Evolutionary conservation across 2,797 vertebrate genomes (phyloP).

Genomic region (Eidolon dupreanum): DNA sequence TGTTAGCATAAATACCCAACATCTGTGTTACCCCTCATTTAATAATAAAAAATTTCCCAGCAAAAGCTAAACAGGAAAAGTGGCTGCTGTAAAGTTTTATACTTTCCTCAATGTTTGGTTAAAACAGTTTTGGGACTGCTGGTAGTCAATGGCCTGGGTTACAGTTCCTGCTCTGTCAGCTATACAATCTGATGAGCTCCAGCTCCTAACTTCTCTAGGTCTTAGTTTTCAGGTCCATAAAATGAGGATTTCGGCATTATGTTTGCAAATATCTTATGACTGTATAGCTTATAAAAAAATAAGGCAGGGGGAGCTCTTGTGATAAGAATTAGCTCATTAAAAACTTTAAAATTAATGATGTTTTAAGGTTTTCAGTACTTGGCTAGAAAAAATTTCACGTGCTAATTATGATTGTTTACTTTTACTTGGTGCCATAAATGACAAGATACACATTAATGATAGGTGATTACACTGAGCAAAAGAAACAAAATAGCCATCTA

Average conservation of each 20-base stretch:
- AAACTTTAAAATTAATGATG: conserved; percentile 1
- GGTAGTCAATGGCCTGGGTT: neutral
- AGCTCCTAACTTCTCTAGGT: neutral
- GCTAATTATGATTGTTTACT: neutral
- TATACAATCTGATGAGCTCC: neutral
- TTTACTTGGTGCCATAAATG: neutral
- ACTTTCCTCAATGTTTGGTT: neutral
- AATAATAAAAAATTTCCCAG: neutral
- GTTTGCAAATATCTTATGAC: neutral
- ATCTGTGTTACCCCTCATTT: neutral
- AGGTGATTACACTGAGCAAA: neutral
- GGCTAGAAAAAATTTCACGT: neutral
- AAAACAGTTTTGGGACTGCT: neutral
- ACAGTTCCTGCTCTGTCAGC: neutral
- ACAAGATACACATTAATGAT: neutral
- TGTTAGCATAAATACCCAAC: neutral
- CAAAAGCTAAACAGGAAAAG: neutral
- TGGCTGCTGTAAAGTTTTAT: neutral
- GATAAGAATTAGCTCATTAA: neutral
- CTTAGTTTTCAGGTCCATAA: neutral
- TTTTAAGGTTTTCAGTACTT: conserved; percentile 9
- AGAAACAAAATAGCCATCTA: neutral
- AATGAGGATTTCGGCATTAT: neutral
- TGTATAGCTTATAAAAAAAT: neutral
- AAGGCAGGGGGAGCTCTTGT: neutral